Evolutionary conservation across 1,140 invertebrate genomes (phyloP).

Genomic region (Coelopa frigida): DNA sequence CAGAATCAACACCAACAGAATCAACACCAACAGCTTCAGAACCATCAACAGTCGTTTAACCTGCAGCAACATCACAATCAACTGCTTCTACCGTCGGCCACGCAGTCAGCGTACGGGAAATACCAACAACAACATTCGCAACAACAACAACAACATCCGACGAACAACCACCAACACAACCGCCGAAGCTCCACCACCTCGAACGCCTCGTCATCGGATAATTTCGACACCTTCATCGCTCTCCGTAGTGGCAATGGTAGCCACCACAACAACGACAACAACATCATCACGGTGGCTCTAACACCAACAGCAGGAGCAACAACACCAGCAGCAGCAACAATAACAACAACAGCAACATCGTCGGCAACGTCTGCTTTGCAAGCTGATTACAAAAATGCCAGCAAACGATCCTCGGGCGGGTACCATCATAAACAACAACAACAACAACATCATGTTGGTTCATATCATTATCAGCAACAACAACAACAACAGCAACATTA

Average conservation of each 20-base stretch:
- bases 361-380: conserved; percentile 5
- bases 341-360: background rate
- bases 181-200: conserved; percentile 39
- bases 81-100: background rate
- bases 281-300: conserved; percentile 11
- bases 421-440: background rate
- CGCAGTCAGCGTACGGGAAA: background rate
- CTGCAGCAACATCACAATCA: conserved; percentile 15
- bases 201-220: conserved; percentile 38
- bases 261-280: conserved; percentile 11
- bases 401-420: background rate
- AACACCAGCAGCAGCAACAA: background rate
- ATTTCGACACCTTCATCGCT: conserved; percentile 39
- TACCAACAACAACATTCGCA: conserved; percentile 11
- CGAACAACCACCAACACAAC: background rate
- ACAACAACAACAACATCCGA: conserved; percentile 13
- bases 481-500: conserved; percentile 8
- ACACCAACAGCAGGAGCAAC: background rate
- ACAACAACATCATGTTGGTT: background rate
- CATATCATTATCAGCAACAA: background rate
- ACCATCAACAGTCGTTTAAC: conserved; percentile 19
- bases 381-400: conserved; percentile 2
- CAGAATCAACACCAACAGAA: too few relatives aligned
- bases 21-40: conserved; percentile 15
- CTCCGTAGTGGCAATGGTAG: conserved; percentile 22